Conservation (phyloP, 2,888 invertebrate genomes). For the Amblyjoppa proteus region DNA sequence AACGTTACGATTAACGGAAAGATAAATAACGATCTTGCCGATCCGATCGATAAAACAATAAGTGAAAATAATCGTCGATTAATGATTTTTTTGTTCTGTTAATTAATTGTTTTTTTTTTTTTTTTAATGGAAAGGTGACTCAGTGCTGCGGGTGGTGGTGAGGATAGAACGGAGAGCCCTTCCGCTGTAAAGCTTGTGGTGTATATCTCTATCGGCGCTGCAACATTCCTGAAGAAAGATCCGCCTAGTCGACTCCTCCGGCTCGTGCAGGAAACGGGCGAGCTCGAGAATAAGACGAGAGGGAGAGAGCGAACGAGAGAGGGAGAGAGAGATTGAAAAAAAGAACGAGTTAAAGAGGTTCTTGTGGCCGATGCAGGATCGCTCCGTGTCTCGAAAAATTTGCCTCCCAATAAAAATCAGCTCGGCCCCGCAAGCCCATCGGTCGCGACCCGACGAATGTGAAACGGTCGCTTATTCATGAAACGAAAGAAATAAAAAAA, state of each 20-base stretch:
- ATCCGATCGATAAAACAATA: neutral
- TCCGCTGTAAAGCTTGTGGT: slow-evolving; percentile 19
- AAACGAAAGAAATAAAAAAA: neutral
- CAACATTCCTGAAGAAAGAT: slow-evolving; percentile 67
- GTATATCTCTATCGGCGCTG: slow-evolving; percentile 48
- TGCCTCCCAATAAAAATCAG: neutral
- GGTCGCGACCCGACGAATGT: neutral
- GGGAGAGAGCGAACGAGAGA: slow-evolving; percentile 21
- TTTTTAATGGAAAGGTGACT: neutral
- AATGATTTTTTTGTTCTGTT: neutral
- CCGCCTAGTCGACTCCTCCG: slow-evolving; percentile 58
- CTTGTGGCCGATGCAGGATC: slow-evolving; percentile 24
- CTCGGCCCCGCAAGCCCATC: neutral
- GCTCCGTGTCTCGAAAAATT: slow-evolving; percentile 17
- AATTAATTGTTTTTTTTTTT: neutral
- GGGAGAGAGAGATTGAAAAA: slow-evolving; percentile 22
- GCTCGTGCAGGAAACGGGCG: slow-evolving; percentile 18
- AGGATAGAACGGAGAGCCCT: slow-evolving; percentile 6
- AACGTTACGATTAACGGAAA: neutral
- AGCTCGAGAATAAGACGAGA: neutral
- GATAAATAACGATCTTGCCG: neutral
- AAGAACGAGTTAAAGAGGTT: slow-evolving; percentile 36
- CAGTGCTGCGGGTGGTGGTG: neutral
- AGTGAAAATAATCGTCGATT: neutral
- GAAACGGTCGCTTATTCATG: too few species aligned